A percentile compares a stretch with the other conserved stretches of the same genome.
These are phyloP conservation scores for Tribolium madens DNA, from an alignment of 1,140 invertebrate species.

Conservation along the genomic window DNA sequence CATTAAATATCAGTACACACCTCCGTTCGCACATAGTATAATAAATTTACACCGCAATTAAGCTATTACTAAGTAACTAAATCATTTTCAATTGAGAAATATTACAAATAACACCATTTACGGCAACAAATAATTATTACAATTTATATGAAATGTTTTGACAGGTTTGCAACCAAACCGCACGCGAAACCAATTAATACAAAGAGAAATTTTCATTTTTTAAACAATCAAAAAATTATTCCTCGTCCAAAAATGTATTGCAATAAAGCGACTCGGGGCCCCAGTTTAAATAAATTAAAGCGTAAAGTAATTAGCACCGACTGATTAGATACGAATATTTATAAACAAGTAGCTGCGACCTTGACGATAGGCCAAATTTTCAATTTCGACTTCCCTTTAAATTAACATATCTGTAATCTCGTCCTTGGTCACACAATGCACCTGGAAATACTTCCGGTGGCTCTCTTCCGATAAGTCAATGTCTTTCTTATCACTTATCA, in stretches of 20 bases:
- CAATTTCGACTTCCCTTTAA: neutral
- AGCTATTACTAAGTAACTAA: neutral
- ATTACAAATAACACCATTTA: neutral
- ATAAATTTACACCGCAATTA: neutral
- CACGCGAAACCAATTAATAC: neutral
- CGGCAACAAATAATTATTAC: neutral
- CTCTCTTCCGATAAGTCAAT: neutral
- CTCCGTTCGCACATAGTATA: conserved; percentile 14
- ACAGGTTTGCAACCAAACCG: neutral
- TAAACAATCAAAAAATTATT: no score
- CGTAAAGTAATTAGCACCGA: neutral
- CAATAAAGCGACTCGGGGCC: no score
- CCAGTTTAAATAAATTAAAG: conserved; percentile 17
- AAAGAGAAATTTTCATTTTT: no score
- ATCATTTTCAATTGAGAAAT: neutral
- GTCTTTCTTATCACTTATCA: neutral
- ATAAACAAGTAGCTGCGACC: neutral
- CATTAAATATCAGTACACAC: conserved; percentile 26
- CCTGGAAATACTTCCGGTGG: neutral
- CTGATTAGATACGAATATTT: neutral
- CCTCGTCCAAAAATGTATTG: no score
- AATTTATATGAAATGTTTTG: no score
- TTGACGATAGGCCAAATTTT: neutral
- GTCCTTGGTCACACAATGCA: neutral
- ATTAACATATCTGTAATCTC: neutral